Evolutionary conservation across 2,113 vertebrate genomes (phyloP).

Genomic region (Cathartes aura): DNA sequence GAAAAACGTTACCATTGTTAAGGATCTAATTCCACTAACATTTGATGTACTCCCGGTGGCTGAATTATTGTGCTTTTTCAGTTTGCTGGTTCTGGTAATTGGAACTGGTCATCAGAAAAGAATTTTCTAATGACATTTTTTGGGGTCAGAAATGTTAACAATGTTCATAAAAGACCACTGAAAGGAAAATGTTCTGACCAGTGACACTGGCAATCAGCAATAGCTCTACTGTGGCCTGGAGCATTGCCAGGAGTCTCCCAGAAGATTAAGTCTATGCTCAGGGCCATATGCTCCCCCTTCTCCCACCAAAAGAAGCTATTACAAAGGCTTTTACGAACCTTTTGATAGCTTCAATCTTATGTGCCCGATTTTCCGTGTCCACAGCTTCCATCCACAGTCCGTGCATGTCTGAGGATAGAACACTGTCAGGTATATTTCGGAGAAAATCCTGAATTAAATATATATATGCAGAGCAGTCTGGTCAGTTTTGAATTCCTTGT

Average conservation of each 20-base stretch:
- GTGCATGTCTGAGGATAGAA: slow-evolving; percentile 82
- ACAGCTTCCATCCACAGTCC: slow-evolving; percentile 82
- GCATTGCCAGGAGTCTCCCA: not conserved
- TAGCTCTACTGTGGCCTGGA: not conserved
- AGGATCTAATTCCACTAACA: not conserved
- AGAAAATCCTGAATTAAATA: slow-evolving; percentile 85
- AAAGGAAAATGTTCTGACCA: not conserved
- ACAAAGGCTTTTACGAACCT: slow-evolving; percentile 60
- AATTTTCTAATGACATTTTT: not conserved
- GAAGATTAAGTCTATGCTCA: not conserved
- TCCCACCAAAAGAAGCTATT: not conserved
- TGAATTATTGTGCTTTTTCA: not conserved
- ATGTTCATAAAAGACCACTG: not conserved
- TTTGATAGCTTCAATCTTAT: slow-evolving; percentile 73
- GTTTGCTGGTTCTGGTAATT: not conserved
- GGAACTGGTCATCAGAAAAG: not conserved
- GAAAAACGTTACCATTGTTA: not conserved
- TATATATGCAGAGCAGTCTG: slow-evolving; percentile 67
- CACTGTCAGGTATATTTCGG: slow-evolving; percentile 82
- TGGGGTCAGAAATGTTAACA: not conserved
- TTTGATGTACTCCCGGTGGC: not conserved
- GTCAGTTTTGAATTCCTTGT: slow-evolving; percentile 58
- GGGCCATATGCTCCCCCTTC: not conserved
- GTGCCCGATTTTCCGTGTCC: slow-evolving; percentile 64
- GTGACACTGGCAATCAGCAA: not conserved